Evolutionary conservation across 2,113 vertebrate species (phyloP), one percentile per base, ranked within the genome.

Genomic region (Ptychochromis oligacanthus): DNA sequence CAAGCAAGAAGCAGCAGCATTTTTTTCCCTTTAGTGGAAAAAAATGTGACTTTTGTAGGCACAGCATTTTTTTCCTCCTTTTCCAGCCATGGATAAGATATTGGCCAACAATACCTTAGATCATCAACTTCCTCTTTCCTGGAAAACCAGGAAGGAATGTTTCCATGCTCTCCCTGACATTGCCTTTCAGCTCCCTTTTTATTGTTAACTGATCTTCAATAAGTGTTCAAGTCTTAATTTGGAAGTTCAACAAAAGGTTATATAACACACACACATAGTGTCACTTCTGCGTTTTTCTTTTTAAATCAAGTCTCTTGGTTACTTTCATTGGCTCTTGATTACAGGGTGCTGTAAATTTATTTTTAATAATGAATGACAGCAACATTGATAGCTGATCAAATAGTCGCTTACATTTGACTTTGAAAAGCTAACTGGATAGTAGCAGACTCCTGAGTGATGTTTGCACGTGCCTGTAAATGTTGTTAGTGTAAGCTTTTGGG

Each of bases 11-110:
- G 75, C 57, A 57, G 74, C 43, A 40, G 75, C 55, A 15, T 52
- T 57, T 67, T 84, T 79, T 36, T 34, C 5, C 28, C 28, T 59
- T 57, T 46, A 54, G 10, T 54, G 34, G 82, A 14, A 92, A 92
- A 93, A 82, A 86, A 87, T 86, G 83, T 83, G 54, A 84, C 80
- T 79, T 89, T 85, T 90, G 83, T 91, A 24, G 36, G 5, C 31
- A 7, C 58, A 22, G 78, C 77, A 52, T 7, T 74, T 36, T 36
- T 36, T 8, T 31, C 91, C 74, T 7, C 70, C 7, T 36, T 36
- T 8, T 31, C 91, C 74, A 79, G 77, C 54, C 43, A 58, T 49
- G 60, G 76, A 52, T 83, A 92, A 83, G 54, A 26, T 26, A 67
- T 60, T 90, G 56, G 55, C 49, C 43, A 62, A 72, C 54, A 75